phyloP scores from a whole-genome alignment of 2,888 invertebrate genomes.

The Mesorhabditis spiculigera region DNA sequence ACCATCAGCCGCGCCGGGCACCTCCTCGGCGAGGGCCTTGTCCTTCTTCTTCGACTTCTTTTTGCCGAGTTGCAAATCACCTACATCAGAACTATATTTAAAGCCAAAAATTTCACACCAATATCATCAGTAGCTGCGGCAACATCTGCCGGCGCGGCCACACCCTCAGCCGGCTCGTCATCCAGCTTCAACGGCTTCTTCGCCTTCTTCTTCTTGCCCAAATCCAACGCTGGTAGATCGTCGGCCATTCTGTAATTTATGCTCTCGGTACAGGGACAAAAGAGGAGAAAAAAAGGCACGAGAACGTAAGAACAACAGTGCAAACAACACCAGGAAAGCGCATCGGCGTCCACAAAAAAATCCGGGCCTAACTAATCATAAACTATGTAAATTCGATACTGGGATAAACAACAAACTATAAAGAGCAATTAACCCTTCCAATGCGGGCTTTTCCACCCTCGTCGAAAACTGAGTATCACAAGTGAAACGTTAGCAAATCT shows the following conservation, averaged over 20 bases:
- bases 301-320: not conserved
- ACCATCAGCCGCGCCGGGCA: conserved; percentile 18
- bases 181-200: conserved; percentile 42
- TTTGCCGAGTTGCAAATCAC: conserved; percentile 31
- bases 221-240: conserved; percentile 31
- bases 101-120: conserved; percentile 11
- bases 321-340: not conserved
- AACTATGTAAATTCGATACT: too few species aligned
- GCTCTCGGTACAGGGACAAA: conserved; percentile 8
- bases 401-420: too few species aligned
- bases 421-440: too few species aligned
- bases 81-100: conserved; percentile 16
- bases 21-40: conserved; percentile 25
- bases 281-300: not conserved
- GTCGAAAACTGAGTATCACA: too few species aligned
- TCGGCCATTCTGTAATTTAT: conserved; percentile 24
- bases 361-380: too few species aligned
- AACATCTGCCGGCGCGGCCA: conserved; percentile 16
- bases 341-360: too few species aligned
- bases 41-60: conserved; percentile 39
- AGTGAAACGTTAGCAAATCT: too few species aligned
- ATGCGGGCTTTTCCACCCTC: too few species aligned
- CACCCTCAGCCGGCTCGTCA: conserved; percentile 26
- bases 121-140: conserved; percentile 22
- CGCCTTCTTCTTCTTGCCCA: conserved; percentile 46